Conservation (phyloP, 1,140 invertebrate genomes). For the Mycetomoellerius zeteki region DNA sequence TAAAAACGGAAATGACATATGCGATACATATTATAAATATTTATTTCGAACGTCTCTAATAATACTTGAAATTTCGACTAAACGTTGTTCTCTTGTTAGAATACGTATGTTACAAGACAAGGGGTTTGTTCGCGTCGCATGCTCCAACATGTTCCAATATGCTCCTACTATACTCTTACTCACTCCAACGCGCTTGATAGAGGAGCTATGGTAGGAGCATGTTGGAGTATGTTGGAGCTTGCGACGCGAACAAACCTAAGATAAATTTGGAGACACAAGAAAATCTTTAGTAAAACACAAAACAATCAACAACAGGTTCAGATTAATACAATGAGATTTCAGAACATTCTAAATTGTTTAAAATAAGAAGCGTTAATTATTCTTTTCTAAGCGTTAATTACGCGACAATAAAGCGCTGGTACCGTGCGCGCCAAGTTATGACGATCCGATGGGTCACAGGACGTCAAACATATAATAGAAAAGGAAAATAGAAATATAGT, state of each 20-base stretch:
- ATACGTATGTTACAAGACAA: not conserved
- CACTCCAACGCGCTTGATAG: too few relatives aligned
- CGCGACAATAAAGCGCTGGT: slow-evolving; percentile 49
- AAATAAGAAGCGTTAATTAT: not conserved
- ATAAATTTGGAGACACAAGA: slow-evolving; percentile 4
- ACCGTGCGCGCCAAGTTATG: slow-evolving; percentile 68
- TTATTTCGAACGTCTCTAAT: not conserved
- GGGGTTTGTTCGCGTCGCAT: too few relatives aligned
- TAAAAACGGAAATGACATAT: not conserved
- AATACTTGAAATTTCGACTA: not conserved
- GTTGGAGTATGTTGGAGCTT: too few relatives aligned
- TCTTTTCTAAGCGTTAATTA: not conserved
- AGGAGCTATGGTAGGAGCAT: too few relatives aligned
- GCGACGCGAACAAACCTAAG: too few relatives aligned
- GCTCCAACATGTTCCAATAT: too few relatives aligned
- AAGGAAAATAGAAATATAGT: slow-evolving; percentile 49
- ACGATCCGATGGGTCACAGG: slow-evolving; percentile 69
- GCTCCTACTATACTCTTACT: too few relatives aligned
- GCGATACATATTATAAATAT: not conserved
- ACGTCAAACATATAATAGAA: slow-evolving; percentile 68
- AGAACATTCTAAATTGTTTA: not conserved
- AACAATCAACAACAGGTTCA: not conserved
- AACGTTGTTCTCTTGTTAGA: not conserved
- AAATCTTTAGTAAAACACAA: not conserved
- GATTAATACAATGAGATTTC: not conserved